phyloP scores from a whole-genome alignment of 2,113 vertebrate genomes.

The Paramisgurnus dabryanus region DNA sequence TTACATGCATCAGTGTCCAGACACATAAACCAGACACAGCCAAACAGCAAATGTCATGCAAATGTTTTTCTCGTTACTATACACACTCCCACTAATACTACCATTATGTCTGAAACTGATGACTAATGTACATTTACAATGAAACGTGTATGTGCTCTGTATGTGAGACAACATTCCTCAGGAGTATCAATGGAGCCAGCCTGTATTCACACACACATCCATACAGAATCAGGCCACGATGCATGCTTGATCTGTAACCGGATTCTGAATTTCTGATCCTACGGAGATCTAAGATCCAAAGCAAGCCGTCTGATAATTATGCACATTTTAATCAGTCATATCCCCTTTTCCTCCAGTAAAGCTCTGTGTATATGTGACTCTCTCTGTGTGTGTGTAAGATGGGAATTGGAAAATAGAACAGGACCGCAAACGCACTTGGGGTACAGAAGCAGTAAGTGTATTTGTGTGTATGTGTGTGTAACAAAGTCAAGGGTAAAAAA shows the following conservation, averaged over 20 bases:
- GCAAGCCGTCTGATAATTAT: slow-evolving; percentile 12
- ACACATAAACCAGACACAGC: not conserved
- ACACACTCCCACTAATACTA: not conserved
- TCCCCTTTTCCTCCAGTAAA: slow-evolving; percentile 1
- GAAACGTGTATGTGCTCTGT: not conserved
- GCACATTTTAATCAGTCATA: slow-evolving; percentile 23
- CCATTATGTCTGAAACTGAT: not conserved
- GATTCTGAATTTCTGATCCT: slow-evolving; percentile 22
- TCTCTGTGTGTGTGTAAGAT: slow-evolving; percentile 32
- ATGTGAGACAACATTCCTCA: not conserved
- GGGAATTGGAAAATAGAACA: slow-evolving; percentile 41
- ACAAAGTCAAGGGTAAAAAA: slow-evolving; percentile 52
- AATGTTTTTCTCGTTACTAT: not conserved
- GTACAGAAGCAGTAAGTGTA: slow-evolving; percentile 12
- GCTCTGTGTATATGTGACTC: slow-evolving; percentile 17
- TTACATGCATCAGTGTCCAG: slow-evolving; percentile 19
- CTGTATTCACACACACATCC: not conserved
- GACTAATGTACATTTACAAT: not conserved
- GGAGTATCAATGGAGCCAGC: not conserved
- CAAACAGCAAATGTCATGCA: not conserved
- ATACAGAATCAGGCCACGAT: not conserved
- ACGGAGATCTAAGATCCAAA: slow-evolving; percentile 25
- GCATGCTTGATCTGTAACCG: not conserved
- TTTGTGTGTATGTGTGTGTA: slow-evolving; percentile 29
- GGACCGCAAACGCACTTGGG: slow-evolving; percentile 30